These are phyloP conservation scores for Eilema depressum DNA, from an alignment of 2,888 invertebrate genomes.

Conservation along the genomic window DNA sequence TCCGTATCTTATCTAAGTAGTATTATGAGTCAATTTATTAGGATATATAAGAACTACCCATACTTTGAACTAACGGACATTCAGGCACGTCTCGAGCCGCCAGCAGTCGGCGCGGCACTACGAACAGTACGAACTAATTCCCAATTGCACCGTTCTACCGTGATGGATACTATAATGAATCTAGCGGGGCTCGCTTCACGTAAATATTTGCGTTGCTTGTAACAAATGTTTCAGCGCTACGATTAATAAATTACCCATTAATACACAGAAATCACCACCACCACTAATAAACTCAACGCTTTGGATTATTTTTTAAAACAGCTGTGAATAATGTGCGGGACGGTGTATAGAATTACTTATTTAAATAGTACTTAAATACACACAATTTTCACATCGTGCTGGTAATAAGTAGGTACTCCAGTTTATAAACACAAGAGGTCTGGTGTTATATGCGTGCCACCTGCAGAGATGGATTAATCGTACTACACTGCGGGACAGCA, in stretches of 20 bases:
- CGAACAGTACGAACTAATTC: not conserved
- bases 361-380: not conserved
- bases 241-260: constrained; percentile 11
- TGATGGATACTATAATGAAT: not conserved
- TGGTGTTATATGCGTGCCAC: no score
- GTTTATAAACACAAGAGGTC: no score
- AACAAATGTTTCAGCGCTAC: constrained; percentile 8
- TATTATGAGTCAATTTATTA: no score
- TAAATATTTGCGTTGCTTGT: constrained; percentile 10
- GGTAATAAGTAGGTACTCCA: not conserved
- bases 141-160: not conserved
- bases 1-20: no score
- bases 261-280: not conserved
- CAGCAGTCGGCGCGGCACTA: not conserved
- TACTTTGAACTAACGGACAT: not conserved
- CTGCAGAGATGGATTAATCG: no score
- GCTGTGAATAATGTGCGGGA: not conserved
- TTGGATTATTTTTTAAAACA: constrained; percentile 2
- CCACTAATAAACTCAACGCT: not conserved
- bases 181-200: not conserved
- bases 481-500: no score
- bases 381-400: not conserved
- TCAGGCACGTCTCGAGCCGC: not conserved
- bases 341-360: not conserved
- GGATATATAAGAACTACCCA: no score